Evolutionary conservation across 2,888 invertebrate species (phyloP), one percentile per base, ranked within the genome.

Genomic region (Acanthosepion esculentum): DNA sequence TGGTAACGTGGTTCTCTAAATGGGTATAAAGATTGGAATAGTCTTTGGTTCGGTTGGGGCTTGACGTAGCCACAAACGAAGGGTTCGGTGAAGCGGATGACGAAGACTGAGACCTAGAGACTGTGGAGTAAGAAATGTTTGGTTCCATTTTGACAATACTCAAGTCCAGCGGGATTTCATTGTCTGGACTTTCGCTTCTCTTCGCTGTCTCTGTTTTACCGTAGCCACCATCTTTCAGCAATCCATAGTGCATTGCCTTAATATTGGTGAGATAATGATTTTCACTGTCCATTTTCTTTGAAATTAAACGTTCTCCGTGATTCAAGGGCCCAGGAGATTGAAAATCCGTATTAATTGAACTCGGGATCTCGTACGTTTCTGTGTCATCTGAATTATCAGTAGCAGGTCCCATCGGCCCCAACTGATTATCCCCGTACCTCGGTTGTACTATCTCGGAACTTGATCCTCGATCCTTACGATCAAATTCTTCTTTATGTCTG

Each of bases 141-240:
- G 93, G 53, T 50, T 93, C 93, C 29, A 50, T 53, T 93, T 93
- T 93, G 15, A 93, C 93, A 26, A 93, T 50, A 33, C 93, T 93
- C n/a, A 93, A 93, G 29, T 93, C 93, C 15, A 93, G 20, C 20
- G 93, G 93, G 6, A 53, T 93, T 50, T 93, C 93, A 10, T 53
- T 93, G 50, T 93, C 93, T n/a, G 50, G 48, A 6, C n/a, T 53
- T 12, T 53, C n/a, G n/a, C n/a, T n/a, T 78, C 15, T n/a, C n/a
- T 33, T n/a, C 0, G 5, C n/a, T 12, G n/a, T 15, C n/a, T 78
- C 23, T n/a, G 4, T 12, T 78, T 78, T 78, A n/a, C 33, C 18
- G 12, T 78, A 78, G 12, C 0, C 23, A 53, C 29, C 93, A 29
- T 93, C 93, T n/a, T 93, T 53, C n/a, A 53, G 33, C 0, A 23